phyloP scores from a whole-genome alignment of 2,797 vertebrate genomes.

The Gallinago nigripennis region DNA sequence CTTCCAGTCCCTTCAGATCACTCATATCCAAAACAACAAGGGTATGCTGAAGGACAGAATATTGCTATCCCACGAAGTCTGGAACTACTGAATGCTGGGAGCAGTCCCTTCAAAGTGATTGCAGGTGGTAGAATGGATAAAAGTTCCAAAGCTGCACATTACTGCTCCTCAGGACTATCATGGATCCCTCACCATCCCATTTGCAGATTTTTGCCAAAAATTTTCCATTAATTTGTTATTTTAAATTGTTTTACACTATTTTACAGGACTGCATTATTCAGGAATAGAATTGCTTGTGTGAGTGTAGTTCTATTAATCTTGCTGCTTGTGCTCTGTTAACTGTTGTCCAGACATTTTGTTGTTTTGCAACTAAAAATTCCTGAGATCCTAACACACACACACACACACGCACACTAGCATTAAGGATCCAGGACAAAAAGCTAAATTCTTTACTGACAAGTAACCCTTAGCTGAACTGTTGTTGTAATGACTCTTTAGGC shows the following conservation, averaged over 20 bases:
- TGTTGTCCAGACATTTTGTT: background rate
- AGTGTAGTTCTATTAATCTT: background rate
- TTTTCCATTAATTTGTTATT: background rate
- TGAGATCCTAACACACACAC: background rate
- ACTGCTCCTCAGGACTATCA: background rate
- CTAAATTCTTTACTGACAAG: background rate
- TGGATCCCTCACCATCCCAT: accelerated
- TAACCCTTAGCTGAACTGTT: background rate
- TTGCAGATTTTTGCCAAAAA: background rate
- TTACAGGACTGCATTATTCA: background rate
- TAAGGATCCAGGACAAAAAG: background rate
- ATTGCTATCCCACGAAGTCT: background rate
- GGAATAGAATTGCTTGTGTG: background rate
- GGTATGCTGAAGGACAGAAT: background rate
- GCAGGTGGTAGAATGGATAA: background rate
- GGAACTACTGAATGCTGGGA: background rate
- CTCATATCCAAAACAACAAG: background rate
- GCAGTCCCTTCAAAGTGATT: background rate
- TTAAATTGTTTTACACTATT: background rate
- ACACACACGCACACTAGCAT: background rate
- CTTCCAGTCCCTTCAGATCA: background rate
- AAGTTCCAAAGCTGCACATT: background rate
- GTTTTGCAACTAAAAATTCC: background rate
- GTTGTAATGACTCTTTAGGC: background rate
- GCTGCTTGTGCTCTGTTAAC: background rate